Percentiles rank a stretch among this genome's conserved stretches.
phyloP scores from a whole-genome alignment of 2,797 vertebrate genomes.

The Danio kyathit region DNA sequence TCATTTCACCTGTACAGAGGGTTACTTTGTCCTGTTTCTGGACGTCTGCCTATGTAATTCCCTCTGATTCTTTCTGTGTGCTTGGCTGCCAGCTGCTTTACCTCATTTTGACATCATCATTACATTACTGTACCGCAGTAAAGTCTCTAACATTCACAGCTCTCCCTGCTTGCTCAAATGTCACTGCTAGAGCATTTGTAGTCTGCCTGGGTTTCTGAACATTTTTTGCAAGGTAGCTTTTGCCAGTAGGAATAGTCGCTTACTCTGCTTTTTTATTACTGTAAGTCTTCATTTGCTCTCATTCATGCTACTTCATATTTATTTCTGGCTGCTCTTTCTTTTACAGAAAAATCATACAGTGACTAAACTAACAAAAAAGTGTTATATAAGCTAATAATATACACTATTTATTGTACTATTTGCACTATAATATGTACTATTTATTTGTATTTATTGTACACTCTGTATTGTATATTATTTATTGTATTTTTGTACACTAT shows the following conservation, averaged over 20 bases:
- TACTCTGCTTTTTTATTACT: not conserved
- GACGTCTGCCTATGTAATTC: conserved; percentile 69
- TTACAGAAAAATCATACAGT: not conserved
- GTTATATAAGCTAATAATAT: too few species aligned
- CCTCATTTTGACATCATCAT: not conserved
- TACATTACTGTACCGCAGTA: not conserved
- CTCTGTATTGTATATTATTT: too few species aligned
- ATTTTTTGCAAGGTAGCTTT: not conserved
- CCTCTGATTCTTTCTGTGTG: conserved; percentile 54
- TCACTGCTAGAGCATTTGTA: not conserved
- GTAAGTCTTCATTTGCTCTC: not conserved
- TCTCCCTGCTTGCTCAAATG: conserved; percentile 19
- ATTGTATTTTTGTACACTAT: too few species aligned
- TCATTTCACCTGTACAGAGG: conserved; percentile 64
- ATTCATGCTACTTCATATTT: too few species aligned
- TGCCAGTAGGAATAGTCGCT: not conserved
- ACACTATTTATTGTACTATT: too few species aligned
- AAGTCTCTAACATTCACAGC: conserved; percentile 22
- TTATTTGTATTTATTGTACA: not conserved
- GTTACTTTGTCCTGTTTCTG: conserved; percentile 73
- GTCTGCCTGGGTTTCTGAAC: not conserved
- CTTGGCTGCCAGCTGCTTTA: conserved; percentile 41
- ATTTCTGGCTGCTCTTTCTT: not conserved
- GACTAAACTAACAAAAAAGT: not conserved
- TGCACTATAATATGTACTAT: too few species aligned